Percentiles rank a stretch among this genome's conserved stretches.
Conservation (phyloP, 2,797 vertebrate species). For the Chelon labrosus region DNA sequence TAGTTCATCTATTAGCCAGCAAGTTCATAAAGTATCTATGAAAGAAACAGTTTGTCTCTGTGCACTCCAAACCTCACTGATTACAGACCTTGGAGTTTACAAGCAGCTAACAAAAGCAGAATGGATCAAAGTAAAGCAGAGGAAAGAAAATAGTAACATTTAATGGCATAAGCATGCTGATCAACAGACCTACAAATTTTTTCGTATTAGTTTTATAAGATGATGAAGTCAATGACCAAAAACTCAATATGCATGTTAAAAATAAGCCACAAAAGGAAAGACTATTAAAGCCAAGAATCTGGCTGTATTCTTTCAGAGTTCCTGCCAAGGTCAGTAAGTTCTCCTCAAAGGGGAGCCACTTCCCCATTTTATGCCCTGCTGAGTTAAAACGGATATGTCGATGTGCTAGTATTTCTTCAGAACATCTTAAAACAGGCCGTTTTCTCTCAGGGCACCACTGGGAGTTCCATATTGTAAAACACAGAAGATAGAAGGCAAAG, state of each 20-base stretch:
- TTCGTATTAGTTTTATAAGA: conserved; percentile 40
- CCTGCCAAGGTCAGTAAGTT: conserved; percentile 78
- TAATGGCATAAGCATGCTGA: conserved; percentile 9
- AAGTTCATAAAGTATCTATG: conserved; percentile 55
- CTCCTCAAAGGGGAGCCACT: conserved; percentile 75
- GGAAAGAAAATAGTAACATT: neutral
- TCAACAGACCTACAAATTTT: conserved; percentile 24
- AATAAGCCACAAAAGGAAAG: conserved; percentile 63
- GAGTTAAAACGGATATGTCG: conserved; percentile 77
- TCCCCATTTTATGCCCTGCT: conserved; percentile 73
- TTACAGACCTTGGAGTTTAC: conserved; percentile 21
- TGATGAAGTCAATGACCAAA: conserved; percentile 37
- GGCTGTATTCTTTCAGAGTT: conserved; percentile 66
- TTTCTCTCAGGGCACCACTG: conserved; percentile 77
- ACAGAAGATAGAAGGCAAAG: conserved; percentile 66
- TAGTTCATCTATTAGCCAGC: conserved; percentile 37
- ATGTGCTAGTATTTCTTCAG: conserved; percentile 72
- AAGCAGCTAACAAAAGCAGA: conserved; percentile 3
- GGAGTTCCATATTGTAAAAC: conserved; percentile 76
- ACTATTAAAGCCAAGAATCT: conserved; percentile 44
- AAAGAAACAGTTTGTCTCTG: conserved; percentile 55
- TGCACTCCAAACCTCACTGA: conserved; percentile 20
- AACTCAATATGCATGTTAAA: conserved; percentile 49
- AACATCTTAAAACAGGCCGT: conserved; percentile 78
- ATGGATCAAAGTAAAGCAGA: conserved; percentile 20